Evolutionary conservation across 2,797 vertebrate genomes (phyloP).

Genomic region (Phoxinus dragarum): DNA sequence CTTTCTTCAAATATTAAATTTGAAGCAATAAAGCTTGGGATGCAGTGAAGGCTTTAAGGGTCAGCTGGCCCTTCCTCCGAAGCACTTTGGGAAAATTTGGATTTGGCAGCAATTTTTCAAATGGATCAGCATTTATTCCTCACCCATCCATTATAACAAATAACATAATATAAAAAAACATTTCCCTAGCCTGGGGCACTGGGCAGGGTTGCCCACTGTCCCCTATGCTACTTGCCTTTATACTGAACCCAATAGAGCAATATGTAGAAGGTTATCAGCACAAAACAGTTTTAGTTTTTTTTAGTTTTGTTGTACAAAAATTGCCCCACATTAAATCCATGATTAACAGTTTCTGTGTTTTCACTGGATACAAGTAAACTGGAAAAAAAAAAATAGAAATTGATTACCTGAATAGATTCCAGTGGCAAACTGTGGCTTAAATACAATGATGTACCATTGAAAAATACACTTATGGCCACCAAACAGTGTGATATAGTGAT

Average conservation of each 20-base stretch:
- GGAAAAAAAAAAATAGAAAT: too few species aligned
- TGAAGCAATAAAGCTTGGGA: constrained; percentile 48
- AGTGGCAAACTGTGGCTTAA: too few species aligned
- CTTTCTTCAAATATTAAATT: neutral
- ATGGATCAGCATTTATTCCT: constrained; percentile 23
- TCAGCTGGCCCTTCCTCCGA: constrained; percentile 32
- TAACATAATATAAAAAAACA: constrained; percentile 3
- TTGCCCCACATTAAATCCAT: too few species aligned
- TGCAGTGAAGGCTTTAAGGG: constrained; percentile 38
- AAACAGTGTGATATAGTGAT: too few species aligned
- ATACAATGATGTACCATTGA: too few species aligned
- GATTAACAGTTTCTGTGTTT: too few species aligned
- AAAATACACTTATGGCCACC: too few species aligned
- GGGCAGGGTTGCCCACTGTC: neutral
- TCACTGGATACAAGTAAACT: too few species aligned
- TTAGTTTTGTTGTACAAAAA: too few species aligned
- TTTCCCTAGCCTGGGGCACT: constrained; percentile 57
- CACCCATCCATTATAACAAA: constrained; percentile 15
- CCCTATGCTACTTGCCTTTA: neutral
- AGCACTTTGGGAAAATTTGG: constrained; percentile 10
- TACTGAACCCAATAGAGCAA: neutral
- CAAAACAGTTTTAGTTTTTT: neutral
- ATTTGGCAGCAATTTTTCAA: constrained; percentile 28
- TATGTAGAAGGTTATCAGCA: constrained; percentile 1
- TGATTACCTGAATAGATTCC: too few species aligned